Evolutionary conservation across 2,888 invertebrate species (phyloP), one percentile per base, ranked within the genome.

Genomic region (Sisyra nigra): DNA sequence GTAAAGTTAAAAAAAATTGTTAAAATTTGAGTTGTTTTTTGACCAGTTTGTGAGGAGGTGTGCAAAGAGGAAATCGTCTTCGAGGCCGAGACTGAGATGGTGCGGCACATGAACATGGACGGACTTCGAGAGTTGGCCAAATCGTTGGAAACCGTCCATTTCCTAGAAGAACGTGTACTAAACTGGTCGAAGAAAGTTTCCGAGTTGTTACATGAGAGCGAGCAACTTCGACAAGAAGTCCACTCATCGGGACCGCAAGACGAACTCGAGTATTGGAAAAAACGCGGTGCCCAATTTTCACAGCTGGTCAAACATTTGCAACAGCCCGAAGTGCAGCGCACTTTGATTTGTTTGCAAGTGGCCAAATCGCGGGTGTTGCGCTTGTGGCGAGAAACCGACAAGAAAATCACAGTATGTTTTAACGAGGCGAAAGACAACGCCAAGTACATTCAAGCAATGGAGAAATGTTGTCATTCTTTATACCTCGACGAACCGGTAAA

Each of bases 391-490:
- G 82, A 84, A 37, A 80, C 85, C 0, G 93, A 93, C 57, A 78
- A 82, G 46, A 87, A 89, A 58, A 88, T 94, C 19, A 92, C 87
- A 0, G 89, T 88, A 57, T 92, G 92, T 55, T 92, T 89, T 59
- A 93, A 92, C 56, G 94, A 96, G 59, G 92, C 94, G 0, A 84
- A 87, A 51, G 94, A 94, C 59, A 96, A 93, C 57, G 91, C 93
- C 0, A 93, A 92, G 57, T 94, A 89, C 54, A 87, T 94, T 45
- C 85, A 86, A 57, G 86, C 91, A 0, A 76, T 94, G 71, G 94
- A 94, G 59, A 86, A 88, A 52, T 91, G 92, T 57, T 93, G 93
- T 53, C 93, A 93, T 57, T 87, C 92, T 0, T 66, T 96, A 14
- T 91, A 92, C 57, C 68, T 93, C 46, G 89, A 92, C 56, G 88